Conservation (phyloP, 2,113 vertebrate genomes). For the Lampris megalopsis region DNA sequence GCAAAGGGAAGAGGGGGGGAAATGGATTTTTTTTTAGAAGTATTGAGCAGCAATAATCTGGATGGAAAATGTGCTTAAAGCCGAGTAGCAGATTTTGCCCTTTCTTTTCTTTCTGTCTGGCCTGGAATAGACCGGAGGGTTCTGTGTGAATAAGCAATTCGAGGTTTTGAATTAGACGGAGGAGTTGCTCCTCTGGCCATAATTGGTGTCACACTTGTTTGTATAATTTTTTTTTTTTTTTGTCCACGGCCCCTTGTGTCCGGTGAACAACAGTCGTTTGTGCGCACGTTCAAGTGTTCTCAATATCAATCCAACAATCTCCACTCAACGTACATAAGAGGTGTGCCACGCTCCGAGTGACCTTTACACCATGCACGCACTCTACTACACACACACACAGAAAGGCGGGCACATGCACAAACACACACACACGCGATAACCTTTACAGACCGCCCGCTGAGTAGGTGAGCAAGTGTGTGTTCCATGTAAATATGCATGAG, state of each 20-base stretch:
- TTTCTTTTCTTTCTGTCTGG: conserved; percentile 55
- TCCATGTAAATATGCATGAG: conserved; percentile 82
- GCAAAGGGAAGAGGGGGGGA: conserved; percentile 66
- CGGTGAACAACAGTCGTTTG: conserved; percentile 47
- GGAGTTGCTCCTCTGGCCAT: conserved; percentile 27
- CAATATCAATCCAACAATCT: conserved; percentile 69
- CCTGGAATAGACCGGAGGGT: conserved; percentile 55
- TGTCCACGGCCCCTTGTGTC: conserved; percentile 10
- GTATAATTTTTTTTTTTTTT: conserved; percentile 25
- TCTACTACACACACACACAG: conserved; percentile 39
- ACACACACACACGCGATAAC: conserved; percentile 63
- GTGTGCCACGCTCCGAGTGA: conserved; percentile 64
- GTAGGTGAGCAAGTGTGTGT: conserved; percentile 74
- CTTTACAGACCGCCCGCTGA: conserved; percentile 74
- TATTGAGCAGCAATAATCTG: conserved; percentile 77
- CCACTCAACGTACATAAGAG: conserved; percentile 56
- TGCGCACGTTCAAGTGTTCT: conserved; percentile 49
- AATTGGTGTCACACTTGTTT: conserved; percentile 46
- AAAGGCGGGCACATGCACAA: conserved; percentile 52
- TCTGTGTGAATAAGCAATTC: conserved; percentile 43
- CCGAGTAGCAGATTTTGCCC: conserved; percentile 70
- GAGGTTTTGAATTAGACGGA: conserved; percentile 41
- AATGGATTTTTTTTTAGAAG: conserved; percentile 69
- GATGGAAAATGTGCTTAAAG: conserved; percentile 74
- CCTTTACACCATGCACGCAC: conserved; percentile 67